A percentile compares a stretch with the other conserved stretches of the same genome.
Conservation (phyloP, 53 echinoderm and acorn worm genomes). For the Glandiceps talaboti region DNA sequence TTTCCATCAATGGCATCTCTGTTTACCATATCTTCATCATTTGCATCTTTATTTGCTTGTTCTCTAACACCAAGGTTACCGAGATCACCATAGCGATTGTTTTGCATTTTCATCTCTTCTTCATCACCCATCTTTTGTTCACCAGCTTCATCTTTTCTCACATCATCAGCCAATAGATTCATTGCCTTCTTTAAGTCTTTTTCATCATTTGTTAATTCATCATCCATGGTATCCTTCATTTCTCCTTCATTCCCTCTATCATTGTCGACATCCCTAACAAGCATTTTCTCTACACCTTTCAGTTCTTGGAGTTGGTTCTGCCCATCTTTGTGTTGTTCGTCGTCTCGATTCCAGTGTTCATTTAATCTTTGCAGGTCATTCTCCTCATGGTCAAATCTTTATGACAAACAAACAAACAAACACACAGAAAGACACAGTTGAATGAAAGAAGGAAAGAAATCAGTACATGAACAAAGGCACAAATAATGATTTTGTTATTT, state of each 20-base stretch:
- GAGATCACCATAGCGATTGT: too few relatives aligned
- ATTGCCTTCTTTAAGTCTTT: background rate
- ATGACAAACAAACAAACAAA: background rate
- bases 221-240: background rate
- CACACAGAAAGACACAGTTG: too few relatives aligned
- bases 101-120: too few relatives aligned
- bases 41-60: too few relatives aligned
- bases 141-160: background rate
- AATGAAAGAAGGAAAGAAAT: too few relatives aligned
- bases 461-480: too few relatives aligned
- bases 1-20: too few relatives aligned
- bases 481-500: too few relatives aligned
- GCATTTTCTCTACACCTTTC: background rate
- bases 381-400: background rate
- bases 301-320: background rate
- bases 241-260: background rate
- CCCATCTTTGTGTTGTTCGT: background rate
- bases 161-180: background rate
- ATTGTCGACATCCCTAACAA: background rate
- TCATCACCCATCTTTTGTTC: too few relatives aligned
- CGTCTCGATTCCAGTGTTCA: constrained; percentile 11
- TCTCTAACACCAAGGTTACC: too few relatives aligned
- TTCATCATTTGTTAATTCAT: background rate
- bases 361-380: background rate
- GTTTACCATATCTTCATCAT: too few relatives aligned